Evolutionary conservation across 2,113 vertebrate species (phyloP).

Genomic region (Varanus salvator): DNA sequence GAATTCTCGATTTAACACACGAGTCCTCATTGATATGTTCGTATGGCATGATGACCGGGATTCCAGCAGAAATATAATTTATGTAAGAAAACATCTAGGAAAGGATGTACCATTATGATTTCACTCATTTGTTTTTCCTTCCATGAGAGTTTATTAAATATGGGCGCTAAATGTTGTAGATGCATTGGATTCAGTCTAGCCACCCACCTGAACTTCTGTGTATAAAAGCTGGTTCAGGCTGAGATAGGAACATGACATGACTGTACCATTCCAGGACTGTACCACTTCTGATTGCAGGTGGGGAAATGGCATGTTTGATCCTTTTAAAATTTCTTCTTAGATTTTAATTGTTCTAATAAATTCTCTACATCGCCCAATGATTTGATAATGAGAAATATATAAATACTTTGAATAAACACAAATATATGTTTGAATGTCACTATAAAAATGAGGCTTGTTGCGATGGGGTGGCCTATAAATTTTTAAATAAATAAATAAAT

Average conservation of each 20-base stretch:
- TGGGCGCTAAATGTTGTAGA: neutral
- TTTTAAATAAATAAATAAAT: too few species aligned
- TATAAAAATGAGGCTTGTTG: too few species aligned
- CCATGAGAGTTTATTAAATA: neutral
- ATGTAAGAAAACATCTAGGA: constrained; percentile 77
- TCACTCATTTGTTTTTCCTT: neutral
- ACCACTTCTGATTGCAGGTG: neutral
- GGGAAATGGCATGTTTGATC: neutral
- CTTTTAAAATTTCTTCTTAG: neutral
- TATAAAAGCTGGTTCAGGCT: neutral
- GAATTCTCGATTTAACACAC: constrained; percentile 88
- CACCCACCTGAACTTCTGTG: neutral
- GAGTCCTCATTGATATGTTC: constrained; percentile 90
- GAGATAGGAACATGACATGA: neutral
- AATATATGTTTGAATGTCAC: neutral
- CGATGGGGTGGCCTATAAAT: too few species aligned
- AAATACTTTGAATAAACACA: too few species aligned
- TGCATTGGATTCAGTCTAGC: neutral
- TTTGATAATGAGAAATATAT: too few species aligned
- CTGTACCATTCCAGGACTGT: neutral
- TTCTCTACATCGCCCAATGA: too few species aligned
- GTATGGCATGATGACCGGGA: constrained; percentile 93
- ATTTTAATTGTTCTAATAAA: too few species aligned
- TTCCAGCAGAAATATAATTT: constrained; percentile 91
- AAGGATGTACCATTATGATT: neutral